A percentile compares a stretch with the other conserved stretches of the same genome.
These are phyloP conservation scores for Brotula barbata DNA, from an alignment of 2,797 vertebrate genomes.

Conservation along the genomic window DNA sequence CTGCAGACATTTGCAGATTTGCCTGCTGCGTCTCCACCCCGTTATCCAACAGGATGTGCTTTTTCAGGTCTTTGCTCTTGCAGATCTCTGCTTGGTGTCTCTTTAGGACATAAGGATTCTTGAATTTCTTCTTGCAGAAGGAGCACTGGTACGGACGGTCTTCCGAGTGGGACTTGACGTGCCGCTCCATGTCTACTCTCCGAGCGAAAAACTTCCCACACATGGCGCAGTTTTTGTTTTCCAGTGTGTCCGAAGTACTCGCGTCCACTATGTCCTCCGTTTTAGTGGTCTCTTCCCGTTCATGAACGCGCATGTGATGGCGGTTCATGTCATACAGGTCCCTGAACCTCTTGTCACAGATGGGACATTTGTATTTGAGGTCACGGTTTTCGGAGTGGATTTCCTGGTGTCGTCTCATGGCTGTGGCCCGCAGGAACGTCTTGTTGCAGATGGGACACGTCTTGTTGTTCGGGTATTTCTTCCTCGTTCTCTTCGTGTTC, in stretches of 20 bases:
- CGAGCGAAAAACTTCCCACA: conserved; percentile 75
- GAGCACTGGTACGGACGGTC: conserved; percentile 70
- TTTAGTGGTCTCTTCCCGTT: conserved; percentile 47
- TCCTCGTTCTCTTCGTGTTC: conserved; percentile 51
- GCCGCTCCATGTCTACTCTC: conserved; percentile 70
- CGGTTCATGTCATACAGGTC: conserved; percentile 78
- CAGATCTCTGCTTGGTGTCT: conserved; percentile 75
- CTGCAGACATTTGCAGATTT: background rate
- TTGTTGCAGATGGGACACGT: conserved; percentile 72
- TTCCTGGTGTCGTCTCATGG: conserved; percentile 75
- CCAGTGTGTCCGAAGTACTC: conserved; percentile 23
- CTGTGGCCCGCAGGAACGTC: conserved; percentile 71
- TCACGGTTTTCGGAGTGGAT: conserved; percentile 70
- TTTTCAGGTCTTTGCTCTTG: conserved; percentile 66
- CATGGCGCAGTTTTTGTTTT: conserved; percentile 66
- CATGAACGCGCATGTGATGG: conserved; percentile 73
- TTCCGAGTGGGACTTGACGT: conserved; percentile 78
- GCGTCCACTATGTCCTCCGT: conserved; percentile 41
- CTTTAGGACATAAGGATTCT: conserved; percentile 72
- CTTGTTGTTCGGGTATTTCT: conserved; percentile 67
- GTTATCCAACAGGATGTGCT: background rate
- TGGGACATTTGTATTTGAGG: conserved; percentile 70
- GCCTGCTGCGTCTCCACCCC: conserved; percentile 22
- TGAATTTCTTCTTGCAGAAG: conserved; percentile 75
- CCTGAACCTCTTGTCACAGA: conserved; percentile 74